Base-by-base conservation (phyloP, 2,797 vertebrate genomes). In the Acanthiza pusilla region DNA sequence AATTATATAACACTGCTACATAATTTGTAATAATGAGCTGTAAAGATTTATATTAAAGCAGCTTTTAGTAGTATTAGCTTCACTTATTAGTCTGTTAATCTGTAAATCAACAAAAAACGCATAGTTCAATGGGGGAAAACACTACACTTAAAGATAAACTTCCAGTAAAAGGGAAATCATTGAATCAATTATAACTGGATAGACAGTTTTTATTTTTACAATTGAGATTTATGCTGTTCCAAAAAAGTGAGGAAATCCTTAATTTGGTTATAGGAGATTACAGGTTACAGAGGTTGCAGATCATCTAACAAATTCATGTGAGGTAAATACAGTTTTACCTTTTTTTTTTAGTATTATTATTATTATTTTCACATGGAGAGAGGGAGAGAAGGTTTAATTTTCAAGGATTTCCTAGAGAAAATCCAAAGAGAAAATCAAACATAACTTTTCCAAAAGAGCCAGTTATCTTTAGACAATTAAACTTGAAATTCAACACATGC, bases 381-480 rank as follows among this genome's bases (percentile, higher is more conserved):
- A 27, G 36, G 45, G 32, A 51, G 3, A 48, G 3, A 30, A 53
- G 13, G 27, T 73, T 76, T 66, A 47, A 34, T 79, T 60, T 79
- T 19, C 17, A 45, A 20, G 29, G 17, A 23, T 40, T 83, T 65
- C 25, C 15, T 29, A 29, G 3, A 51, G 13, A 91, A 73, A 65
- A 38, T 43, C 5, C 10, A 62, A 66, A 70, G 22, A 36, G 7
- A 72, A 5, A 14, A 50, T 16, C 6, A 73, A 51, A 38, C 1
- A 4, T 30, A 43, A 30, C 47, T 67, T 66, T 79, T 68, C 21
- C 5, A 30, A 83, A 45, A 73, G 11, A 76, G 3, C 1, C 26
- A 27, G 23, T 42, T 84, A 58, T 65, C 34, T 85, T 91, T 34
- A 82, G 27, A 36, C 76, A 88, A 70, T 58, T 83, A 42, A 88